Base-by-base conservation (phyloP, 1,140 invertebrate genomes). In the Metopolophium dirhodum region DNA sequence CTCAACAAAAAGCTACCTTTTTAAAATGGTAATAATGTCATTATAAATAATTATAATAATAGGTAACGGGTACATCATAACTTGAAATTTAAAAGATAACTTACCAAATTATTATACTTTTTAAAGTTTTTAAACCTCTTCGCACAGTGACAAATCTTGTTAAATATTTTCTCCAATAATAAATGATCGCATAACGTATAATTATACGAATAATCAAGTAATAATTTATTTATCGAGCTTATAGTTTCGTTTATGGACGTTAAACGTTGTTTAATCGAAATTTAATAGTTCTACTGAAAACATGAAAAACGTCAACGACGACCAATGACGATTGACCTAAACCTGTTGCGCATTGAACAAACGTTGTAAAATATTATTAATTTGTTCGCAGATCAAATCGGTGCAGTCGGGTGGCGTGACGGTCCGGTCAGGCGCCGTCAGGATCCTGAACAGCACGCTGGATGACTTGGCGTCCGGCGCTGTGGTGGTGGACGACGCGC, bases 371-470 rank as follows among this genome's bases (percentile, higher is more conserved):
- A 22, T 22, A 54, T 54, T 22, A 37, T 82, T 9, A n/a, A 18
- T 83, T 90, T 45, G 35, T 82, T 23, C 14, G 6, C 61, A 93
- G 91, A 41, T 93, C 82, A 93, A 93, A 45, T 51, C 23, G 7
- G 49, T 93, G 20, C 26, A 54, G 23, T 26, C 91, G 0, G 26
- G 82, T 1, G 91, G 49, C 3, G 49, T 93, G 11, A 37, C 23
- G n/a, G 91, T 93, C 0, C 82, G 82, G 1, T 86, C 82, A 2
- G 91, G 82, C 11, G 45, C 77, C 23, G 49, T 93, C 6, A 57
- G 49, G 49, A 93, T 93, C 23, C 2, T 93, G 11, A 93, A 93
- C 91, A 93, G 91, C 37, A 93, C 91, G 7, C 26, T 93, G 20
- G 91, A 85, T 6, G 35, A 93, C 0, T n/a, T 93, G 26, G 49